These are phyloP conservation scores for Helobdella robusta DNA, from an alignment of 2,888 invertebrate genomes.

Conservation along the genomic window DNA sequence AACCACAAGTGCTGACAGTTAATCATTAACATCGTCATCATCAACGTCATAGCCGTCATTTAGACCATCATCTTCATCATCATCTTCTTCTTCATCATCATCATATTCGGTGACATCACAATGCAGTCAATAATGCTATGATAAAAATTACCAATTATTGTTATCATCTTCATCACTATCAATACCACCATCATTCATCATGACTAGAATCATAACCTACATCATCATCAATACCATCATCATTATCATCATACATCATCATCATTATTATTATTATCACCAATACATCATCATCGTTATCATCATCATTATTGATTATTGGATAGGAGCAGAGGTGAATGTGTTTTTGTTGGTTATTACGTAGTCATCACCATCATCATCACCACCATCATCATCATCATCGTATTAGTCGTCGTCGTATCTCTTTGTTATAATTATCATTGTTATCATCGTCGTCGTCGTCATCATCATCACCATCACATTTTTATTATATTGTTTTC, in stretches of 20 bases:
- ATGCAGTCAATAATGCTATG: neutral
- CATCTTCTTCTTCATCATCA: neutral
- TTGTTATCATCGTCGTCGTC: neutral
- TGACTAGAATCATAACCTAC: constrained; percentile 2
- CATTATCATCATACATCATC: constrained; percentile 11
- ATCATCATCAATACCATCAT: constrained; percentile 5
- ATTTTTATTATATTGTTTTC: no score
- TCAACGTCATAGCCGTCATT: neutral
- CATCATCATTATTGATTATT: no score
- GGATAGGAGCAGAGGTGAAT: no score
- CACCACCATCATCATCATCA: neutral
- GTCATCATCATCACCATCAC: no score
- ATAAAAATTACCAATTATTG: constrained; percentile 8
- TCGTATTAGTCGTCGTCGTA: no score
- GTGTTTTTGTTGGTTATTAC: neutral
- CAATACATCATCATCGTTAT: no score
- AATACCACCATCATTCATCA: constrained; percentile 15
- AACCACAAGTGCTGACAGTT: no score
- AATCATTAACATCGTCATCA: neutral
- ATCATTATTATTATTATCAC: neutral
- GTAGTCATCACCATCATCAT: neutral
- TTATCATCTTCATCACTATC: constrained; percentile 11
- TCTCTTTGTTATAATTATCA: neutral
- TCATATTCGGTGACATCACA: neutral
- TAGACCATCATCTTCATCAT: neutral